Conservation (phyloP, 2,888 invertebrate species). For the Drosophila putrida region DNA sequence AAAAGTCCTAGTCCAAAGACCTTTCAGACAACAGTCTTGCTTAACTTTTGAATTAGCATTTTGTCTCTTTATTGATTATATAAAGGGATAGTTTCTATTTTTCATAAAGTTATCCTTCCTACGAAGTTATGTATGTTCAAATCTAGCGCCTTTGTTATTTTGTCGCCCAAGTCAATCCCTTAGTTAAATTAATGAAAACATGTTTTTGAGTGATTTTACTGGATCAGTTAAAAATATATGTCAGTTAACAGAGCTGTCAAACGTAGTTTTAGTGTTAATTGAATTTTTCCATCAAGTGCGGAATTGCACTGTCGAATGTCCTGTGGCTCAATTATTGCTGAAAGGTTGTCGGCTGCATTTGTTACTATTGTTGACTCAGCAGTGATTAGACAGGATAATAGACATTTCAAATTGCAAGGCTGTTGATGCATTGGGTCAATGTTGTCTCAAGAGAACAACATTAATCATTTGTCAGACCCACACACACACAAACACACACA, state of each 20-base stretch:
- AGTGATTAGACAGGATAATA: constrained; percentile 48
- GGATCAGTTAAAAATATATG: neutral
- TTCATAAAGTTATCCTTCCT: too few species aligned
- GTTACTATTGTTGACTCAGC: constrained; percentile 24
- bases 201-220: neutral
- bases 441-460: constrained; percentile 33
- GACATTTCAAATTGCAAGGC: constrained; percentile 61
- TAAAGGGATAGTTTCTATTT: too few species aligned
- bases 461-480: constrained; percentile 58
- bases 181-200: too few species aligned
- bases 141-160: too few species aligned
- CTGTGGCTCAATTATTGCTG: constrained; percentile 33
- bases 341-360: constrained; percentile 16
- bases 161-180: too few species aligned
- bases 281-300: constrained; percentile 39
- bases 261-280: constrained; percentile 59
- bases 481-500: constrained; percentile 6
- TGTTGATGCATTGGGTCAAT: constrained; percentile 27
- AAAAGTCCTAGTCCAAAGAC: too few species aligned
- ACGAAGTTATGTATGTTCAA: too few species aligned
- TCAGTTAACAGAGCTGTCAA: constrained; percentile 20
- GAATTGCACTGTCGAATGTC: constrained; percentile 21
- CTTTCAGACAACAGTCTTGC: too few species aligned
- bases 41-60: too few species aligned
- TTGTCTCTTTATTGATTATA: too few species aligned